Conservation (phyloP, 2,113 vertebrate genomes). For the Cranoglanis bouderius region DNA sequence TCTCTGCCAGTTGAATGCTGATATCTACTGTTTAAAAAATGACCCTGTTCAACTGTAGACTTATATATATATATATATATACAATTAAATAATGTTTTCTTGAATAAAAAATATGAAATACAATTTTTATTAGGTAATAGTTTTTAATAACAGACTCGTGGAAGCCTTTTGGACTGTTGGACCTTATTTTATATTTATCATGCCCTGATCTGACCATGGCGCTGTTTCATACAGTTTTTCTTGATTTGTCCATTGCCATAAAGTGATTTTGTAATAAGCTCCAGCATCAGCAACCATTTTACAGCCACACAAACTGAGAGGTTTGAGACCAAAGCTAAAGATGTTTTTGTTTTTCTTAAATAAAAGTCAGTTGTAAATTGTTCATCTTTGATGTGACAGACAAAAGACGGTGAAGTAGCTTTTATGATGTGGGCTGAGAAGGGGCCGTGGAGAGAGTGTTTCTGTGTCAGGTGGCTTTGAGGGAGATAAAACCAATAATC, state of each 20-base stretch:
- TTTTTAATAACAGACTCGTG: neutral
- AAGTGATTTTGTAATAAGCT: neutral
- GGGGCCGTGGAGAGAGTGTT: neutral
- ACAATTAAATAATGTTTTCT: neutral
- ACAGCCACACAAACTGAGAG: neutral
- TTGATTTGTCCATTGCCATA: neutral
- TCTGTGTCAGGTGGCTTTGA: constrained; percentile 43
- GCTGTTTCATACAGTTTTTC: neutral
- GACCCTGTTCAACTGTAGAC: neutral
- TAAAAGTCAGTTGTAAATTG: constrained; percentile 16
- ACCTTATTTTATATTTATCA: neutral
- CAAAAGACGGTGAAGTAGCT: neutral
- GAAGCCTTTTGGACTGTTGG: neutral
- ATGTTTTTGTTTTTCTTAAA: neutral
- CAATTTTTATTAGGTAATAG: neutral
- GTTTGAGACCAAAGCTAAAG: neutral
- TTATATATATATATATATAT: neutral
- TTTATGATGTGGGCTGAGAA: constrained; percentile 14
- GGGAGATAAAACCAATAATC: constrained; percentile 45
- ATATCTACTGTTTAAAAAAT: neutral
- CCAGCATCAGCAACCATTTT: neutral
- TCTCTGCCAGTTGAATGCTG: neutral
- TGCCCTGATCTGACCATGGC: neutral
- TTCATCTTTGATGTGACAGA: constrained; percentile 22
- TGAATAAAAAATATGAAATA: neutral